Evolutionary conservation across 2,888 invertebrate genomes (phyloP), one percentile per base, ranked within the genome.

Genomic region (Agriopis leucophaearia): DNA sequence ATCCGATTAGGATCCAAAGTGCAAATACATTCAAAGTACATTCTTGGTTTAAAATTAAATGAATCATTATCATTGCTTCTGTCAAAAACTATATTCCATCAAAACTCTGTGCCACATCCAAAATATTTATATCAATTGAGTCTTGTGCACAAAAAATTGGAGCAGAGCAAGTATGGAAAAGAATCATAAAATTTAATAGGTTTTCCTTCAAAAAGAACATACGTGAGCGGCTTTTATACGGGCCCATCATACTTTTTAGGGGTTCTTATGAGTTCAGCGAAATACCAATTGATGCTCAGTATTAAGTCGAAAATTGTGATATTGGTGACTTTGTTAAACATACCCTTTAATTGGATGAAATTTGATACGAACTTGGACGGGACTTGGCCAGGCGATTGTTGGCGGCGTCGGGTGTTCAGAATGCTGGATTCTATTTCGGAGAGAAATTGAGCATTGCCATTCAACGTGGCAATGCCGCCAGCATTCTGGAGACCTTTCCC

Each of bases 141-240:
- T 27, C 69, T 78, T 77, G 81, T 76, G 81, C 83, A 83, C 86
- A 92, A 92, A 90, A 92, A 93, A 92, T 90, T 93, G 91, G 93
- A 92, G 92, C 92, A 92, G 81, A 81, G 82, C 91, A 82, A 81
- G 90, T 91, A 92, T 91, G 92, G 92, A 91, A 90, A 92, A 91
- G 89, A 85, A 82, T 84, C 92, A 88, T 92, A 92, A 93, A 93
- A 92, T 90, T 93, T 92, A 91, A 92, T 92, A 92, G 88, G 90
- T 85, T 92, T 92, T 91, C 90, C 91, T 87, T 84, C 89, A 90
- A 91, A 90, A 91, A 90, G 83, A 77, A 85, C 86, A 87, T 88
- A 91, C 91, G 91, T 92, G 91, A 84, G 81, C 47, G 70, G 91
- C 78, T 78, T 92, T 80, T 85, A 78, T 87, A 91, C 87, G 75